phyloP scores from a whole-genome alignment of 2,113 vertebrate species.

The Edolisoma coerulescens region DNA sequence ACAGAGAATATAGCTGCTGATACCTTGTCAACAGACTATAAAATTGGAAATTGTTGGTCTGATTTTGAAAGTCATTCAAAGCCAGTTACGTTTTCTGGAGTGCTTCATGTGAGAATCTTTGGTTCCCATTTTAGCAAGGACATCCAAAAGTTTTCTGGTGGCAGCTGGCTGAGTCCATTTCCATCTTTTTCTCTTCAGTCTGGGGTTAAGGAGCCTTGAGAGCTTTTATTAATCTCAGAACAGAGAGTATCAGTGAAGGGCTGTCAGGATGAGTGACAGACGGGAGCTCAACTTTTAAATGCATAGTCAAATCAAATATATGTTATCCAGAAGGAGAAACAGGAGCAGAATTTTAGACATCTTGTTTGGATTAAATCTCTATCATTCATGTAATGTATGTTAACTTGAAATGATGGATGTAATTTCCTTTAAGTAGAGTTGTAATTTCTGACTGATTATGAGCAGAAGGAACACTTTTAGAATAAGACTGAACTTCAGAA shows the following conservation, averaged over 20 bases:
- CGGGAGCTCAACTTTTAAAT: background rate
- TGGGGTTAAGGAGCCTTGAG: background rate
- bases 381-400: background rate
- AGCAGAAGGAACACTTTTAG: background rate
- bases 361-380: background rate
- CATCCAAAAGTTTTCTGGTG: background rate
- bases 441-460: background rate
- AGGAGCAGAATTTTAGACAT: background rate
- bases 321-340: background rate
- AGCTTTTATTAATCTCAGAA: background rate
- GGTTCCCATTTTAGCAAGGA: background rate
- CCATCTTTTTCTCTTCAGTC: background rate
- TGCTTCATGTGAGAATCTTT: background rate
- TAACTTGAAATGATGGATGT: background rate
- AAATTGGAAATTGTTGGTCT: background rate
- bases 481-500: background rate
- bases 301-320: constrained; percentile 4
- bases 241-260: background rate
- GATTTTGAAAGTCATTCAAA: background rate
- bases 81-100: background rate
- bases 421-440: background rate
- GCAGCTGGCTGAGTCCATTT: background rate
- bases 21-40: background rate
- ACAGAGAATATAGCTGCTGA: background rate
- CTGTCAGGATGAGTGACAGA: constrained; percentile 24